Evolutionary conservation across 2,888 invertebrate species (phyloP), one percentile per base, ranked within the genome.

Genomic region (Caradrina clavipalpis): DNA sequence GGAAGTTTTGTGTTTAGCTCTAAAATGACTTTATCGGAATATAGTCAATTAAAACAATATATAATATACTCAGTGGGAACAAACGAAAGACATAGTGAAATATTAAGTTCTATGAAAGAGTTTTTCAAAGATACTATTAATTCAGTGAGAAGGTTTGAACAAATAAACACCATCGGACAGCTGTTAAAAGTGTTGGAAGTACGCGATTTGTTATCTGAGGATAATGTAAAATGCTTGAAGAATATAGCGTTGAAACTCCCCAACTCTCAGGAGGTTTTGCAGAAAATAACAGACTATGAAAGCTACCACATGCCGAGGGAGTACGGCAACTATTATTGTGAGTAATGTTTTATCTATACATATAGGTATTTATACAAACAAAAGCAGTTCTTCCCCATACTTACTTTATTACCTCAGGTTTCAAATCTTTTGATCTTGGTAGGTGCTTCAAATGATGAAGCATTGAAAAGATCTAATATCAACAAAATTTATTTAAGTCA

Each of bases 131-230:
- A 89, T 39, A 89, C 88, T 19, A 95, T 96, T 56, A 95, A 95
- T 79, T 96, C 95, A 2, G 86, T 90, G 2, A 89, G 95, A 79
- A 88, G 92, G 76, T 93, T 86, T 77, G 95, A 95, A 84, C 84
- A 91, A 81, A 92, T 95, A 47, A 86, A 72, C 26, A 90, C 88
- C 6, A 88, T 94, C 58, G 87, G 91, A 7, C 86, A 95, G 49
- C 84, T 96, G 47, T 71, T 96, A 10, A 88, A 85, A 31, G 81
- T 94, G 55, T 85, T 96, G 66, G 95, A 96, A 89, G 80, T 93
- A 21, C 86, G 95, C 74, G 92, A 93, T 72, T 71, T 92, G 13
- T 76, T 96, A 51, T 92, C 94, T 15, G 94, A 93, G 80, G 89
- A 92, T 61, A 90, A 94, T 69, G 88, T 95, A 13, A 82, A 78